A percentile compares a stretch with the other conserved stretches of the same genome.
phyloP scores from a whole-genome alignment of 2,113 vertebrate genomes.

The Indri indri region DNA sequence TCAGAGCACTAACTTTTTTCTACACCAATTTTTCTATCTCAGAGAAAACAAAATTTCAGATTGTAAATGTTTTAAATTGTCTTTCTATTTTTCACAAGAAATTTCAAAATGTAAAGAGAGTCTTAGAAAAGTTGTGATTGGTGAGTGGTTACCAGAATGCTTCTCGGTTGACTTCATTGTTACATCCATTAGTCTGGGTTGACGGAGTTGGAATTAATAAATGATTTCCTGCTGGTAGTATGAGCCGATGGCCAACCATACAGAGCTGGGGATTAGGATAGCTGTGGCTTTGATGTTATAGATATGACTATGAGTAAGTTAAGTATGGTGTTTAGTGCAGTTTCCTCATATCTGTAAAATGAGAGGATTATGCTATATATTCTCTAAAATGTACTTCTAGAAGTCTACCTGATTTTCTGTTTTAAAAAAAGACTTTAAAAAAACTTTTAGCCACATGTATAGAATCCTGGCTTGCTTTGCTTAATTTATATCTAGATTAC shows the following conservation, averaged over 20 bases:
- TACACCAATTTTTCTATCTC: not conserved
- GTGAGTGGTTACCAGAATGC: not conserved
- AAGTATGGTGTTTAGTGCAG: not conserved
- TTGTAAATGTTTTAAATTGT: not conserved
- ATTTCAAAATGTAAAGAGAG: not conserved
- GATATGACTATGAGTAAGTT: not conserved
- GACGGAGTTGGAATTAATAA: not conserved
- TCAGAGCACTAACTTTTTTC: not conserved
- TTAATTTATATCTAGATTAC: not conserved
- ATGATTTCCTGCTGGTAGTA: not conserved
- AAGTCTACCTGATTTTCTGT: not conserved
- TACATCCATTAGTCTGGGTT: not conserved
- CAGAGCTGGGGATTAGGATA: not conserved
- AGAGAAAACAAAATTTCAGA: not conserved
- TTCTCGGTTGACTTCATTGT: not conserved
- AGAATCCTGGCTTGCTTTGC: not conserved
- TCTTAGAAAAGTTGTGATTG: not conserved
- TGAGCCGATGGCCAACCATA: not conserved
- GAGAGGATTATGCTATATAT: not conserved
- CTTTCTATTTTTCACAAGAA: not conserved
- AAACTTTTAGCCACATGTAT: not conserved
- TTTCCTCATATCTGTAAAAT: not conserved
- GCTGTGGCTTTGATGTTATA: not conserved
- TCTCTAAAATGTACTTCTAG: not conserved
- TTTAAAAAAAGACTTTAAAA: not conserved